phyloP scores from a whole-genome alignment of 2,113 vertebrate species.

The Antennarius striatus region DNA sequence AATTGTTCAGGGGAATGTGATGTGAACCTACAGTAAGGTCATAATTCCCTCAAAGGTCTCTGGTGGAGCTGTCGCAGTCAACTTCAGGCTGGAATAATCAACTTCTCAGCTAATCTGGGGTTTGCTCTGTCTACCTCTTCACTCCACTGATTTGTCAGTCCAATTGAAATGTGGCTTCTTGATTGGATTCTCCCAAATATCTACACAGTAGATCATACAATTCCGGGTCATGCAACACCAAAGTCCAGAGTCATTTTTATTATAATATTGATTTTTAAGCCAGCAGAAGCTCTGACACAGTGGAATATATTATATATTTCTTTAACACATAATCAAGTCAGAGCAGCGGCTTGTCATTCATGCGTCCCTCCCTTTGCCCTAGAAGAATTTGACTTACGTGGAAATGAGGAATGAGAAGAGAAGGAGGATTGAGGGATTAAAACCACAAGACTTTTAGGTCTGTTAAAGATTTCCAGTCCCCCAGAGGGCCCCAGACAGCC shows the following conservation, averaged over 20 bases:
- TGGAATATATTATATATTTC: background rate
- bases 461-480: conserved; percentile 39
- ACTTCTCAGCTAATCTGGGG: conserved; percentile 25
- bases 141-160: too few species aligned
- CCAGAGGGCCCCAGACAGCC: conserved; percentile 58
- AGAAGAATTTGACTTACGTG: background rate
- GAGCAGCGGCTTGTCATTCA: background rate
- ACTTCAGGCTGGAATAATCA: conserved; percentile 3
- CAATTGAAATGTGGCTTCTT: too few species aligned
- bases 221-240: too few species aligned
- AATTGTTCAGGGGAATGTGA: conserved; percentile 23
- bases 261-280: background rate
- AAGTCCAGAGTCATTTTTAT: too few species aligned
- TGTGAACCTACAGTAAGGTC: conserved; percentile 38
- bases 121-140: background rate
- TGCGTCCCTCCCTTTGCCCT: background rate
- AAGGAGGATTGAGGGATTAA: conserved; percentile 8
- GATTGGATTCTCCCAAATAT: too few species aligned
- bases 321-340: background rate
- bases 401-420: background rate
- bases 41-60: conserved; percentile 26
- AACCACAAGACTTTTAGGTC: conserved; percentile 2
- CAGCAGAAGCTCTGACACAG: conserved; percentile 13
- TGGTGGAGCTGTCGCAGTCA: conserved; percentile 17
- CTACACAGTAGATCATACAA: too few species aligned